These are phyloP conservation scores for Triplophysa rosa DNA, from an alignment of 2,113 vertebrate species.

Conservation along the genomic window DNA sequence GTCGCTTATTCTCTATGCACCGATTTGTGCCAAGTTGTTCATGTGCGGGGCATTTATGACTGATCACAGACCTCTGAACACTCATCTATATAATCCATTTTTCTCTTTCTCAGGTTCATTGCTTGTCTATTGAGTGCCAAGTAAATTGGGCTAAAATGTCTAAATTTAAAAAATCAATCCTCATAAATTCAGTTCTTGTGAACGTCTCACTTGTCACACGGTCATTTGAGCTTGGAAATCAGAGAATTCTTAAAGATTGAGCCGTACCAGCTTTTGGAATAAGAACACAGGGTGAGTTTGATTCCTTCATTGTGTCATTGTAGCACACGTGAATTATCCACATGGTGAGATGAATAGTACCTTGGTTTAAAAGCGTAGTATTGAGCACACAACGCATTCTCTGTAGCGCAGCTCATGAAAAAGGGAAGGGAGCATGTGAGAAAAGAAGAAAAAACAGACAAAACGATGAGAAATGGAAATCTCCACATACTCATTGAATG, in stretches of 20 bases:
- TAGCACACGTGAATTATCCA: neutral
- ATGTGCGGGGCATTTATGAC: conserved; percentile 22
- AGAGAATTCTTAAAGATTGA: neutral
- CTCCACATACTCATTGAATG: conserved; percentile 29
- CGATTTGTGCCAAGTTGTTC: conserved; percentile 21
- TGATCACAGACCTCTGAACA: neutral
- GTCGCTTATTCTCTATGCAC: conserved; percentile 8
- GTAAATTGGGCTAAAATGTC: neutral
- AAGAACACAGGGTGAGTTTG: neutral
- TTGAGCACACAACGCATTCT: conserved; percentile 7
- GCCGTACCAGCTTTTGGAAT: too few species aligned
- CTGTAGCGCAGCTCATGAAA: neutral
- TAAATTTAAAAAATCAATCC: neutral
- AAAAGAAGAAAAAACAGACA: neutral
- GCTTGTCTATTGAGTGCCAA: neutral
- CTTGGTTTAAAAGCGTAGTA: neutral
- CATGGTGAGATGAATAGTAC: neutral
- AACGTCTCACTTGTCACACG: neutral
- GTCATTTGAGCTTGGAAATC: neutral
- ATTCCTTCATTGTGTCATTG: neutral
- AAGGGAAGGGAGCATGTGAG: neutral
- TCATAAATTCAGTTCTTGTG: neutral
- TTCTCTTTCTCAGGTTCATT: conserved; percentile 1
- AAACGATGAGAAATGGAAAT: conserved; percentile 35
- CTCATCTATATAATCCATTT: neutral